Conservation (phyloP, 2,888 invertebrate species). For the Leptarthrus brevirostris region DNA sequence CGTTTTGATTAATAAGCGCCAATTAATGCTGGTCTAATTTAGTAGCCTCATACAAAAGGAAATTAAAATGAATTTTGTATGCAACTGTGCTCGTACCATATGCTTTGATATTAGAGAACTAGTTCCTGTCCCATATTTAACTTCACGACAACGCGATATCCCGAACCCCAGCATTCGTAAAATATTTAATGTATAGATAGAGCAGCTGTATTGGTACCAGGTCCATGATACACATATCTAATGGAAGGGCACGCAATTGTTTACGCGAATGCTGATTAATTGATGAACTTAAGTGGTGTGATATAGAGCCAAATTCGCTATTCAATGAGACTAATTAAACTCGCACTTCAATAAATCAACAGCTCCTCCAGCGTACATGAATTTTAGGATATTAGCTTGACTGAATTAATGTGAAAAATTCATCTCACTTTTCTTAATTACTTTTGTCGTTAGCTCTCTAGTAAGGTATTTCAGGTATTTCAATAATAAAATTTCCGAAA, state of each 20-base stretch:
- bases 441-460: constrained; percentile 12
- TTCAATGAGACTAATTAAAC: constrained; percentile 36
- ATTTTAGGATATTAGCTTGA: neutral
- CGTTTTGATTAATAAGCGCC: neutral
- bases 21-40: neutral
- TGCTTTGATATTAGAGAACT: neutral
- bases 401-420: constrained; percentile 41
- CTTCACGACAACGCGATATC: no score
- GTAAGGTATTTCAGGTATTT: constrained; percentile 14
- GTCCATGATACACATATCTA: no score
- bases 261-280: constrained; percentile 13
- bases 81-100: neutral
- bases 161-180: no score
- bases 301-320: constrained; percentile 8
- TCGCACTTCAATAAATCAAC: constrained; percentile 32
- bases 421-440: constrained; percentile 9
- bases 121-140: no score
- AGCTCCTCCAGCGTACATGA: neutral
- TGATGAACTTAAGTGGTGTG: constrained; percentile 14
- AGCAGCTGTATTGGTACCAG: no score
- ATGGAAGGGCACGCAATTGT: constrained; percentile 2
- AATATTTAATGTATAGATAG: no score
- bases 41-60: neutral
- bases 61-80: constrained; percentile 9
- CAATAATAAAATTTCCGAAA: constrained; percentile 21